phyloP scores from a whole-genome alignment of 2,888 invertebrate genomes.

The Aleiodes leptofemur region DNA sequence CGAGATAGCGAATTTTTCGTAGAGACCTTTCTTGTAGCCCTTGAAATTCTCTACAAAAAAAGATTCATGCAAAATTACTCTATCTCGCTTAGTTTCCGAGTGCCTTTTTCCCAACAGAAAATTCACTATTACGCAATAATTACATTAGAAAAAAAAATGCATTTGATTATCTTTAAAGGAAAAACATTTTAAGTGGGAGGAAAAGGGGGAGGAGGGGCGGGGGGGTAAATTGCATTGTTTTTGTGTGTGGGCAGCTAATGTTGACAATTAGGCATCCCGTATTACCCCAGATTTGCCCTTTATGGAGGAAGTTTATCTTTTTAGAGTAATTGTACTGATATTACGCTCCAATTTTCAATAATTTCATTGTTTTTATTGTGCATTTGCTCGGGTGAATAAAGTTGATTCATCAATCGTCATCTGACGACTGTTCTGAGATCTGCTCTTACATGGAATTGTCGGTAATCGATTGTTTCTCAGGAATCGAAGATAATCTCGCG shows the following conservation, averaged over 20 bases:
- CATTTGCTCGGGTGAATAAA: background rate
- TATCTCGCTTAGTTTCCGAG: too few species aligned
- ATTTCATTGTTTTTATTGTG: slow-evolving; percentile 32
- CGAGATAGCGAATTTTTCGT: too few species aligned
- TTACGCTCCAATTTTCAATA: slow-evolving; percentile 30
- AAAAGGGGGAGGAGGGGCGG: too few species aligned
- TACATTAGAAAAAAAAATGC: slow-evolving; percentile 45
- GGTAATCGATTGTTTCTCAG: too few species aligned
- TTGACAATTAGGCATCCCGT: slow-evolving; percentile 42
- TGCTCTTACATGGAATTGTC: too few species aligned
- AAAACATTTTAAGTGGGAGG: slow-evolving; percentile 23
- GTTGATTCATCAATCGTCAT: background rate
- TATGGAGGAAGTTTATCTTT: slow-evolving; percentile 56
- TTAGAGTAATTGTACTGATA: slow-evolving; percentile 44
- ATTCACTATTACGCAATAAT: slow-evolving; percentile 54
- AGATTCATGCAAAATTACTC: too few species aligned
- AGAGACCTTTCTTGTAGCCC: too few species aligned
- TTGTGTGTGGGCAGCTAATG: slow-evolving; percentile 39
- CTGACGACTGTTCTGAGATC: too few species aligned
- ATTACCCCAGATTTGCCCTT: slow-evolving; percentile 58
- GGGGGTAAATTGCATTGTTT: slow-evolving; percentile 57
- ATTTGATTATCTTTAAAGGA: slow-evolving; percentile 43
- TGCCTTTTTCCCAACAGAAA: too few species aligned
- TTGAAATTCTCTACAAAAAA: too few species aligned
- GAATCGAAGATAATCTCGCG: too few species aligned